These are phyloP conservation scores for Drosophila anomalata DNA, from an alignment of 2,888 invertebrate genomes.

Conservation along the genomic window DNA sequence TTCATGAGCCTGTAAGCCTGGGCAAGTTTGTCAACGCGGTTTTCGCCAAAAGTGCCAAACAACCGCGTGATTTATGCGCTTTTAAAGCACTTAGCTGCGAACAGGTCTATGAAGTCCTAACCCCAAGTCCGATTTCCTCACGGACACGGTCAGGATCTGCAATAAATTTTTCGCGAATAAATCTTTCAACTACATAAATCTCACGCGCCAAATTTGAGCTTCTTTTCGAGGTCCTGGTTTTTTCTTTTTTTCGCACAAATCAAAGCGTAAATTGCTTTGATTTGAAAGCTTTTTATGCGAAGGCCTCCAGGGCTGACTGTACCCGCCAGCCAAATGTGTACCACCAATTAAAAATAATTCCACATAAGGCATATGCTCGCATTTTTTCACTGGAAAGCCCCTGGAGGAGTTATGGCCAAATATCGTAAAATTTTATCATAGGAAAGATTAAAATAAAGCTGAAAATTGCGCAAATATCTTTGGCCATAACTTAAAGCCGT, in stretches of 20 bases:
- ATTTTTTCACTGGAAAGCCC: conserved; percentile 43
- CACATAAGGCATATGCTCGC: conserved; percentile 64
- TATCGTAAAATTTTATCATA: conserved; percentile 76
- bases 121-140: conserved; percentile 42
- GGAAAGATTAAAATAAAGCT: conserved; percentile 77
- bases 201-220: conserved; percentile 75
- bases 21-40: conserved; percentile 72
- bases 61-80: conserved; percentile 80
- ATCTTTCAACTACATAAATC: conserved; percentile 83
- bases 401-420: conserved; percentile 41
- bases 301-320: conserved; percentile 62
- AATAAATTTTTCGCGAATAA: conserved; percentile 77
- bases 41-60: conserved; percentile 55
- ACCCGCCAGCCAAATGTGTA: conserved; percentile 53
- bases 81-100: conserved; percentile 80
- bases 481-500: conserved; percentile 45
- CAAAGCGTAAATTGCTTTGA: conserved; percentile 82
- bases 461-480: conserved; percentile 64
- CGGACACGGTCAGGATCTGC: conserved; percentile 45
- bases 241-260: conserved; percentile 73
- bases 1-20: conserved; percentile 1
- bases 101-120: conserved; percentile 76
- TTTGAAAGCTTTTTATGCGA: conserved; percentile 73
- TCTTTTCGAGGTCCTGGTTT: conserved; percentile 21
- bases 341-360: conserved; percentile 76